These are phyloP conservation scores for Heteractis magnifica DNA, from an alignment of 92 coral and sea anemone species.

Conservation along the genomic window DNA sequence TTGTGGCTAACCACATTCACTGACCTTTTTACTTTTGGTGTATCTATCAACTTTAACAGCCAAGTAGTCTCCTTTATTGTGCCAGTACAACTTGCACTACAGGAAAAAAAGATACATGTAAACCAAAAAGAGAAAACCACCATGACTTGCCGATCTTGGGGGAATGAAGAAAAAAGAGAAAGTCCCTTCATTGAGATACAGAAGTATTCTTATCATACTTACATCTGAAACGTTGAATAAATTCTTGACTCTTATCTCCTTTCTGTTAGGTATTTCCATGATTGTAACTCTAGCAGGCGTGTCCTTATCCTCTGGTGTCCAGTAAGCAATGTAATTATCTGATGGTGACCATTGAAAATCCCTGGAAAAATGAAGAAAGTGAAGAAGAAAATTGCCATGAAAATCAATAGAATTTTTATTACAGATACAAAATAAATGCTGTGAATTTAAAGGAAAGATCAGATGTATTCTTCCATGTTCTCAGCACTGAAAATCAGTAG, in stretches of 20 bases:
- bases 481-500: conserved; percentile 81
- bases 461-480: conserved; percentile 56
- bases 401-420: too few species aligned
- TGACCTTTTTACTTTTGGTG: conserved; percentile 88
- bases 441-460: conserved; percentile 1
- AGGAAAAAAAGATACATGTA: neutral
- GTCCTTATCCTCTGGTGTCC: conserved; percentile 98
- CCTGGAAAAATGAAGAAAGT: conserved; percentile 36
- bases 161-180: neutral
- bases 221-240: conserved; percentile 95
- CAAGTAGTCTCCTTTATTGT: conserved; percentile 92
- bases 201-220: neutral
- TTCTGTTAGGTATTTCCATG: conserved; percentile 92
- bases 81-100: conserved; percentile 98
- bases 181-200: neutral
- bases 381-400: too few species aligned
- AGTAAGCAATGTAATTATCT: conserved; percentile 80
- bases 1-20: neutral
- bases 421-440: too few species aligned
- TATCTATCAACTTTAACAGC: conserved; percentile 93
- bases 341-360: conserved; percentile 98
- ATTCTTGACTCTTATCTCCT: conserved; percentile 92
- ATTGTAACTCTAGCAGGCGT: conserved; percentile 94
- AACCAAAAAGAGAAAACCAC: neutral
- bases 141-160: neutral